Evolutionary conservation across 2,113 vertebrate species (phyloP).

Genomic region (Helogale parvula): DNA sequence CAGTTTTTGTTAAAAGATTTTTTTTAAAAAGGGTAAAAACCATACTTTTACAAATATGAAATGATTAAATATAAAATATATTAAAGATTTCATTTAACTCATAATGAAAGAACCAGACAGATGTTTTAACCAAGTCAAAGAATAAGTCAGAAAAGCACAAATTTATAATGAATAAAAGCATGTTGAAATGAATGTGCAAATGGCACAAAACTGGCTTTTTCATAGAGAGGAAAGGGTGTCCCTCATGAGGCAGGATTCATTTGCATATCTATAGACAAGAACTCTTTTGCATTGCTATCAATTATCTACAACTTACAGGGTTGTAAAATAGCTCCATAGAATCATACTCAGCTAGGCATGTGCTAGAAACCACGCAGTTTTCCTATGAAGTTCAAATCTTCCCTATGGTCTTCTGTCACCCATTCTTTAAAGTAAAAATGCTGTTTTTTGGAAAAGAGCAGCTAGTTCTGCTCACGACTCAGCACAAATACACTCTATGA

Average conservation of each 20-base stretch:
- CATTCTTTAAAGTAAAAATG: conserved; percentile 9
- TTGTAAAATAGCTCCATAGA: neutral
- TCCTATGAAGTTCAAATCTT: conserved; percentile 22
- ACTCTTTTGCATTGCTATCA: neutral
- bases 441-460: neutral
- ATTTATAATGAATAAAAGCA: conserved; percentile 16
- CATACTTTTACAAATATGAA: conserved; percentile 25
- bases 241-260: neutral
- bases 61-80: neutral
- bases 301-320: conserved; percentile 6
- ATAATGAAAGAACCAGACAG: neutral
- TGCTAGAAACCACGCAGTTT: neutral
- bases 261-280: neutral
- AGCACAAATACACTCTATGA: neutral
- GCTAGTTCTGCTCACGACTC: neutral
- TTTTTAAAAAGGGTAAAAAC: conserved; percentile 9
- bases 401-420: neutral
- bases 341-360: neutral
- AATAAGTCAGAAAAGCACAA: conserved; percentile 19
- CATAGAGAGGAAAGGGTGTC: neutral
- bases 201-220: conserved; percentile 35
- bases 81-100: conserved; percentile 43
- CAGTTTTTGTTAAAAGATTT: conserved; percentile 29
- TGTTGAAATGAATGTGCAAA: neutral
- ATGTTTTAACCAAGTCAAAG: conserved; percentile 2